These are phyloP conservation scores for Halisarca cf. caerulea DNA, from an alignment of 37 sponge, comb jelly and placozoan genomes.

Conservation along the genomic window DNA sequence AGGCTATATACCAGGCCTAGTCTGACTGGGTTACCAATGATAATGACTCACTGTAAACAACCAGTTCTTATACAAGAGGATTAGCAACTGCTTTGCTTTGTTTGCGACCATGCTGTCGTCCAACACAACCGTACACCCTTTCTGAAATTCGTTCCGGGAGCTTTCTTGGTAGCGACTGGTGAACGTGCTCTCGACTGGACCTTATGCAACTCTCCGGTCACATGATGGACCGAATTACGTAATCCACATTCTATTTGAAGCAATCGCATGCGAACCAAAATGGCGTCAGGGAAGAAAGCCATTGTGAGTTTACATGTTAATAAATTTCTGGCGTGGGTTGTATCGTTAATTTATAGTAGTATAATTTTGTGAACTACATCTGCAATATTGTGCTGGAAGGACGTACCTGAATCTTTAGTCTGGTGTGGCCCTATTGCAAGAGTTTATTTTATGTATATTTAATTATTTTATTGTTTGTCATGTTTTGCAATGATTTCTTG, in stretches of 20 bases:
- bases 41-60: conserved; percentile 69
- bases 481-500: too few relatives aligned
- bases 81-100: conserved; percentile 52
- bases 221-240: not conserved
- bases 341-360: too few relatives aligned
- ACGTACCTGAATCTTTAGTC: too few relatives aligned
- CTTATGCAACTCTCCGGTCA: not conserved
- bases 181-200: not conserved
- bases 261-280: not conserved
- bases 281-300: conserved; percentile 11
- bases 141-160: not conserved
- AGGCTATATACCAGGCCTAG: not conserved
- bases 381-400: too few relatives aligned
- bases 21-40: not conserved
- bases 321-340: too few relatives aligned
- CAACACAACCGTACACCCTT: not conserved
- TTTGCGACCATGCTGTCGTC: conserved; percentile 56
- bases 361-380: too few relatives aligned
- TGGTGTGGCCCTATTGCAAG: too few relatives aligned
- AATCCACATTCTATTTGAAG: not conserved
- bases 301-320: not conserved
- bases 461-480: too few relatives aligned
- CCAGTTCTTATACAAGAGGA: conserved; percentile 86
- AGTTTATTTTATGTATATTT: too few relatives aligned
- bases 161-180: too few relatives aligned